Percentiles rank a stretch among this genome's conserved stretches.
These are phyloP conservation scores for Odontothrips loti DNA, from an alignment of 2,888 invertebrate genomes.

Conservation along the genomic window DNA sequence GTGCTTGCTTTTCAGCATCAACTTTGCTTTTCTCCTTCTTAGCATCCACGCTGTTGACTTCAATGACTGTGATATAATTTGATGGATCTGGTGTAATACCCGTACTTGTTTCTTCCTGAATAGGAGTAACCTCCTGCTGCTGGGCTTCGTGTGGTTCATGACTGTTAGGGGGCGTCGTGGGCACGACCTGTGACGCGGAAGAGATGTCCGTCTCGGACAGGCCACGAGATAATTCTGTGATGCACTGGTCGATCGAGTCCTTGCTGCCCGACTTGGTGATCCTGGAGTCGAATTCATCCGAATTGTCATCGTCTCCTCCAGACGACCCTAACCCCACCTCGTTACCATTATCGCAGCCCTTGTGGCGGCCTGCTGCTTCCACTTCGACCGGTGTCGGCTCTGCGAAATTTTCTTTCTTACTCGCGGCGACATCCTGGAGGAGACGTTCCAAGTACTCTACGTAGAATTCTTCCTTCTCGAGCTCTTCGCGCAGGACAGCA, in stretches of 20 bases:
- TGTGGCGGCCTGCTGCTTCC: constrained; percentile 35
- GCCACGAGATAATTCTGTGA: constrained; percentile 59
- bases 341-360: constrained; percentile 29
- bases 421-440: constrained; percentile 66
- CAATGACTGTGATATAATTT: constrained; percentile 82
- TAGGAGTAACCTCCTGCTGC: background rate
- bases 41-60: constrained; percentile 66
- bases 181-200: background rate
- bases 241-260: constrained; percentile 59
- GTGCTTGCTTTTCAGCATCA: constrained; percentile 30
- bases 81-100: constrained; percentile 47
- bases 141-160: constrained; percentile 1
- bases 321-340: constrained; percentile 29
- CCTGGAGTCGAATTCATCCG: constrained; percentile 34
- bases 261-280: constrained; percentile 37
- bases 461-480: constrained; percentile 86
- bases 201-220: constrained; percentile 35
- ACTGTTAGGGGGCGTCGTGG: background rate
- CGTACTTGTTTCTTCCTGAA: constrained; percentile 43
- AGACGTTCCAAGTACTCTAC: constrained; percentile 83
- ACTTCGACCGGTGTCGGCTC: constrained; percentile 39
- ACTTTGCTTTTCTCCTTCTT: constrained; percentile 45
- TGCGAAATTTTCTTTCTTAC: constrained; percentile 27
- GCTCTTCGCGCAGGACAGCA: constrained; percentile 71
- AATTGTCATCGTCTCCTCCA: constrained; percentile 37